Evolutionary conservation across 2,797 vertebrate species (phyloP), one percentile per base, ranked within the genome.

Genomic region (Sorex maritimensis): DNA sequence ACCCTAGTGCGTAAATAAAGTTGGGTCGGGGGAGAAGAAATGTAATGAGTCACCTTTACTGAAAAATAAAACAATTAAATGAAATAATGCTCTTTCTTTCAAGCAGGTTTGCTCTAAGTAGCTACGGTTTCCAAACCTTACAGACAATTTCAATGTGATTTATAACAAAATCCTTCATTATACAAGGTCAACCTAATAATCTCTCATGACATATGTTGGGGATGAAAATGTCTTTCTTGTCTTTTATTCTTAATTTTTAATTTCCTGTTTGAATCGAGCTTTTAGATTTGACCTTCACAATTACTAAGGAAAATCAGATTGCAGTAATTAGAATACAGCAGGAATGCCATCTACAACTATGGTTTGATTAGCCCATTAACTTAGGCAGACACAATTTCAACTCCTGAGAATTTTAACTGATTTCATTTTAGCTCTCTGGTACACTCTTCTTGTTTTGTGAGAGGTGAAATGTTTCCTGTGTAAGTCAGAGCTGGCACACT

Each of bases 301-400:
- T 96, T 77, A 87, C 81, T 72, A 87, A 86, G 85, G 89, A 96
- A 96, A 96, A 94, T 94, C 92, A 96, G 96, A 96, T 95, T 94
- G 52, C 23, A 55, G 79, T 93, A 93, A 94, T 96, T 95, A 95
- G 92, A 94, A 91, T 86, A 86, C 24, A 78, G 49, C 49, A 74
- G 72, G 88, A 95, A 92, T 49, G 78, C 75, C 92, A 68, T 89
- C 69, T 85, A 79, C 94, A 94, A 94, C 72, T 91, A 69, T 21
- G 79, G 75, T 71, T 87, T 90, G 86, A 92, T 96, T 88, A 81
- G 72, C 61, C 74, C 84, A 77, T 92, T 92, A 94, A 94, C 81
- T 89, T 83, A 78, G 5, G 14, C 78, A 94, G 68, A 49, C 84
- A 71, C 67, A 90, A 81, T 95, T 88, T 79, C 75, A 96, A 46